Evolutionary conservation across 2,113 vertebrate species (phyloP).

Genomic region (Pelobates fuscus): DNA sequence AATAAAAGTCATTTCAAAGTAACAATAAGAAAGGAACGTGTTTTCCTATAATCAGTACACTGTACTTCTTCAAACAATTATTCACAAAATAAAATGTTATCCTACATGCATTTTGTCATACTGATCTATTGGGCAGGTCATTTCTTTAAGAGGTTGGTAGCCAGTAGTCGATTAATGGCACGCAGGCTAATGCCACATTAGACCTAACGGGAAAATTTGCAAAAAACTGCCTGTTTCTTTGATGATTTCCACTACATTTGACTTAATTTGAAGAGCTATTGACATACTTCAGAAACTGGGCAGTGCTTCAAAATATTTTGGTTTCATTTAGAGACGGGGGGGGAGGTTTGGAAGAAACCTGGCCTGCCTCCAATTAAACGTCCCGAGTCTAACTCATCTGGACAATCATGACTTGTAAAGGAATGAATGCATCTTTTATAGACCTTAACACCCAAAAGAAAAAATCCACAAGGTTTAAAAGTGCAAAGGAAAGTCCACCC

Average conservation of each 20-base stretch:
- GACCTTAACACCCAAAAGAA: constrained; percentile 40
- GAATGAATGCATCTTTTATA: constrained; percentile 63
- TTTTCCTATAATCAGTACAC: too few species aligned
- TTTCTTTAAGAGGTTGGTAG: constrained; percentile 3
- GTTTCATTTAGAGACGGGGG: constrained; percentile 52
- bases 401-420: constrained; percentile 61
- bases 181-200: constrained; percentile 1
- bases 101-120: too few species aligned
- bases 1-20: too few species aligned
- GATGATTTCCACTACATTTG: constrained; percentile 15
- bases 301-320: constrained; percentile 51
- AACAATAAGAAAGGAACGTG: too few species aligned
- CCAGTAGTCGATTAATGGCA: neutral
- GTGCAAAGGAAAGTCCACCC: constrained; percentile 41
- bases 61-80: too few species aligned
- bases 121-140: neutral
- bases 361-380: constrained; percentile 59
- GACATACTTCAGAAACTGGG: constrained; percentile 49
- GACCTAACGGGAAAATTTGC: constrained; percentile 14
- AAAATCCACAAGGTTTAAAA: constrained; percentile 50
- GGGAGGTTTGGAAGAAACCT: constrained; percentile 48
- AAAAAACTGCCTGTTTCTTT: constrained; percentile 4
- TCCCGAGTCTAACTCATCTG: constrained; percentile 52
- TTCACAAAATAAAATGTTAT: too few species aligned
- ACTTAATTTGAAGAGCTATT: constrained; percentile 45